phyloP scores from a whole-genome alignment of 2,797 vertebrate genomes.

The Brachymystax lenok region DNA sequence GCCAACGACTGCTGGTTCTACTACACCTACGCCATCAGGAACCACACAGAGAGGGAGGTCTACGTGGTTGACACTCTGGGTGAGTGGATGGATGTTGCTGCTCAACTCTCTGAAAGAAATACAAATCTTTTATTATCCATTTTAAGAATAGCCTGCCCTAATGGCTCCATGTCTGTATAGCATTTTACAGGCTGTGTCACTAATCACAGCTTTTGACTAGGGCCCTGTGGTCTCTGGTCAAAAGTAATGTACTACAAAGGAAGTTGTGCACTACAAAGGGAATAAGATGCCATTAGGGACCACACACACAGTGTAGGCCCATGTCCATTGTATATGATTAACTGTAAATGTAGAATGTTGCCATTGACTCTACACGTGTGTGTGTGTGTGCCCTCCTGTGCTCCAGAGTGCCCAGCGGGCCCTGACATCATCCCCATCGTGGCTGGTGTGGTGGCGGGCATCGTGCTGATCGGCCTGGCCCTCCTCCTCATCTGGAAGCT shows the following conservation, averaged over 20 bases:
- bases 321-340: neutral
- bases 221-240: too few relatives aligned
- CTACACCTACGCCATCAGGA: constrained; percentile 88
- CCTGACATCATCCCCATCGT: constrained; percentile 98
- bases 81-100: constrained; percentile 45
- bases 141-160: neutral
- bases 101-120: too few relatives aligned
- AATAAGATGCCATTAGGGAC: neutral
- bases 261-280: neutral
- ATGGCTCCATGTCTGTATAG: neutral
- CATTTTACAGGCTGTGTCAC: neutral
- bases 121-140: neutral
- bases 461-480: constrained; percentile 95
- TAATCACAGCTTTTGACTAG: neutral
- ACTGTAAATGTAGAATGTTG: neutral
- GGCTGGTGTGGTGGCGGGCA: constrained; percentile 95
- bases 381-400: constrained; percentile 1
- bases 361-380: too few relatives aligned
- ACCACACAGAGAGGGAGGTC: constrained; percentile 81
- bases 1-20: constrained; percentile 98
- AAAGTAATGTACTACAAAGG: neutral
- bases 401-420: constrained; percentile 89
- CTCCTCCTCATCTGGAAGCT: constrained; percentile 98
- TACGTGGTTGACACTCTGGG: constrained; percentile 85
- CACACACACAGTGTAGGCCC: neutral